phyloP scores from a whole-genome alignment of 2,888 invertebrate species.

The Eudasyphora cyanicolor region DNA sequence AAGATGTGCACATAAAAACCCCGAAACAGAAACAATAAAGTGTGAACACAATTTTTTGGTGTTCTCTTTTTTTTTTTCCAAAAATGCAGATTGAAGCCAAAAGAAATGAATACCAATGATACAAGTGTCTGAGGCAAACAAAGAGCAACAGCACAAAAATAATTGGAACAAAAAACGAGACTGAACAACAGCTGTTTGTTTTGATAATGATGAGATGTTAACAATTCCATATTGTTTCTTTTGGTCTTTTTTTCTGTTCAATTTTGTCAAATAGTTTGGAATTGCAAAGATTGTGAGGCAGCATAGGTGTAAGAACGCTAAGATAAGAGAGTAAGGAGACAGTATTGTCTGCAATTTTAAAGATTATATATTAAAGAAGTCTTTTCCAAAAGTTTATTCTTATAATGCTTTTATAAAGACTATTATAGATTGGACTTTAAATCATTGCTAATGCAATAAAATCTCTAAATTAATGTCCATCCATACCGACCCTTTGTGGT shows the following conservation, averaged over 20 bases:
- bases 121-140: conserved; percentile 1
- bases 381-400: too few relatives aligned
- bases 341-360: too few relatives aligned
- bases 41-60: conserved; percentile 35
- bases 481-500: too few relatives aligned
- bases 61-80: background rate
- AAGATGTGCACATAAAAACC: conserved; percentile 16
- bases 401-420: too few relatives aligned
- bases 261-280: background rate
- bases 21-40: conserved; percentile 54
- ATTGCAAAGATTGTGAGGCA: background rate
- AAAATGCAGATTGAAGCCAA: conserved; percentile 37
- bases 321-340: too few relatives aligned
- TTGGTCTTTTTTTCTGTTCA: background rate
- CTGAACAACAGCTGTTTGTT: conserved; percentile 52
- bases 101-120: conserved; percentile 56
- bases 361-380: too few relatives aligned
- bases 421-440: too few relatives aligned
- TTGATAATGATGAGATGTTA: conserved; percentile 61
- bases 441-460: too few relatives aligned
- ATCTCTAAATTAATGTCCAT: too few relatives aligned
- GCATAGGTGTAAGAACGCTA: too few relatives aligned
- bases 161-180: conserved; percentile 20
- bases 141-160: conserved; percentile 39
- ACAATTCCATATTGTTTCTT: conserved; percentile 31